Conservation (phyloP, 2,888 invertebrate genomes). For the Ormyrus nitidulus region DNA sequence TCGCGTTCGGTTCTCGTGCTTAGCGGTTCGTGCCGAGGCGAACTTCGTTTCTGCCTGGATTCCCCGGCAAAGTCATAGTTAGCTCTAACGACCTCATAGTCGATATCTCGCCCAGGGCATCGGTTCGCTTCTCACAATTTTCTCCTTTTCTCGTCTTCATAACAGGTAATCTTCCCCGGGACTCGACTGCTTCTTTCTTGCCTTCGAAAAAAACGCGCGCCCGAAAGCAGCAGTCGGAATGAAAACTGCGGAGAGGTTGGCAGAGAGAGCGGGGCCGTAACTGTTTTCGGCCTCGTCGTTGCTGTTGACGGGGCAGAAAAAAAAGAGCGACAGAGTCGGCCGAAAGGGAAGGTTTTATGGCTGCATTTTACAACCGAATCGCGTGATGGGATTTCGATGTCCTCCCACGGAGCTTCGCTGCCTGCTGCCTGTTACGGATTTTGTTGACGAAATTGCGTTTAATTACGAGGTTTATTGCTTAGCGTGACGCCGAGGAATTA, state of each 20-base stretch:
- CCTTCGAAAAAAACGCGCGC: neutral
- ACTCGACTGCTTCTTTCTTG: neutral
- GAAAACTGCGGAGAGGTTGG: conserved; percentile 3
- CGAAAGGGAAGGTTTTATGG: conserved; percentile 20
- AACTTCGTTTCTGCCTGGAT: conserved; percentile 50
- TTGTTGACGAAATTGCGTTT: conserved; percentile 35
- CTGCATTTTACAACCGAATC: conserved; percentile 36
- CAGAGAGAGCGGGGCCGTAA: neutral
- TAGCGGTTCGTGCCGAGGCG: conserved; percentile 21
- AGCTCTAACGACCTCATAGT: conserved; percentile 51
- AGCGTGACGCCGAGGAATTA: conserved; percentile 20
- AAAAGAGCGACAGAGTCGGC: neutral
- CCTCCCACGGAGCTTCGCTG: neutral
- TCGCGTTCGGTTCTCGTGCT: conserved; percentile 31
- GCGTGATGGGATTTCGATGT: conserved; percentile 49
- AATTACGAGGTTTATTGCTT: conserved; percentile 35
- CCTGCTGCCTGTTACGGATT: conserved; percentile 11
- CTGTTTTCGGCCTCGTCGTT: neutral
- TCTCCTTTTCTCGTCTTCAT: conserved; percentile 53
- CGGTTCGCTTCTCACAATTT: conserved; percentile 59
- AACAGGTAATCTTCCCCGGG: conserved; percentile 46
- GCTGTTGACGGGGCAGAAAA: neutral
- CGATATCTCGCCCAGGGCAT: conserved; percentile 58
- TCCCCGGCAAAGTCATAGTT: conserved; percentile 48
- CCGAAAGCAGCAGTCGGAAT: conserved; percentile 8